Evolutionary conservation across 2,113 vertebrate genomes (phyloP).

Genomic region (Cephalopholis sonnerati): DNA sequence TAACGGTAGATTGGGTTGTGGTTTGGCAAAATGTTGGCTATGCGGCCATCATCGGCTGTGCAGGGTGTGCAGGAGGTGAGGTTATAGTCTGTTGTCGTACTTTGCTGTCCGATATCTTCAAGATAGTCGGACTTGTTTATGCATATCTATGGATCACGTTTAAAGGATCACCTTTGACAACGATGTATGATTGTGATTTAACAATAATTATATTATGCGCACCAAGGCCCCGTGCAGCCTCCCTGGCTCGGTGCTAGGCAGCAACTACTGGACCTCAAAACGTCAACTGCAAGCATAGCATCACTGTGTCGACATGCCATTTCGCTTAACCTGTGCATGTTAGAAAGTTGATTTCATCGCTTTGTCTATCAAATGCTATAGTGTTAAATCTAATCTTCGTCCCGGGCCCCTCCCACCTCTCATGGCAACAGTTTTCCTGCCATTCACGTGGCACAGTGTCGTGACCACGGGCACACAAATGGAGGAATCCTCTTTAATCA

Average conservation of each 20-base stretch:
- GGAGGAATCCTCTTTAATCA: conserved; percentile 5
- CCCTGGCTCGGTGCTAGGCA: too few relatives aligned
- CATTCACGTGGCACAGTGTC: conserved; percentile 70
- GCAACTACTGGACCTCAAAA: too few relatives aligned
- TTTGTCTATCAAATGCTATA: neutral
- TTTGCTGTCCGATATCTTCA: neutral
- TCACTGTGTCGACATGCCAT: neutral
- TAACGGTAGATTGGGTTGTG: neutral
- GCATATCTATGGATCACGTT: rapidly evolving
- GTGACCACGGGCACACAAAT: conserved; percentile 32
- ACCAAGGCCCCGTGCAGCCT: conserved; percentile 8
- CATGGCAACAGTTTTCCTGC: conserved; percentile 7
- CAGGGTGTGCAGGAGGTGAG: neutral
- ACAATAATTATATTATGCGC: neutral
- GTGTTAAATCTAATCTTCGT: neutral
- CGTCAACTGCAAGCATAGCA: rapidly evolving
- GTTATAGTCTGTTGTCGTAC: neutral
- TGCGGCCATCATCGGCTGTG: conserved; percentile 10
- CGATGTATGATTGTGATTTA: neutral
- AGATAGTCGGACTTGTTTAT: too few relatives aligned
- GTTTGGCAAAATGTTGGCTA: conserved; percentile 3
- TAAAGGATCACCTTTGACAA: neutral
- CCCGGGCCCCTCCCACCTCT: conserved; percentile 42
- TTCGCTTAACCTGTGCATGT: neutral
- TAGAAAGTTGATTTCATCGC: rapidly evolving